A percentile compares a stretch with the other conserved stretches of the same genome.
Conservation (phyloP, 2,797 vertebrate species). For the Coranthus polyacanthus region DNA sequence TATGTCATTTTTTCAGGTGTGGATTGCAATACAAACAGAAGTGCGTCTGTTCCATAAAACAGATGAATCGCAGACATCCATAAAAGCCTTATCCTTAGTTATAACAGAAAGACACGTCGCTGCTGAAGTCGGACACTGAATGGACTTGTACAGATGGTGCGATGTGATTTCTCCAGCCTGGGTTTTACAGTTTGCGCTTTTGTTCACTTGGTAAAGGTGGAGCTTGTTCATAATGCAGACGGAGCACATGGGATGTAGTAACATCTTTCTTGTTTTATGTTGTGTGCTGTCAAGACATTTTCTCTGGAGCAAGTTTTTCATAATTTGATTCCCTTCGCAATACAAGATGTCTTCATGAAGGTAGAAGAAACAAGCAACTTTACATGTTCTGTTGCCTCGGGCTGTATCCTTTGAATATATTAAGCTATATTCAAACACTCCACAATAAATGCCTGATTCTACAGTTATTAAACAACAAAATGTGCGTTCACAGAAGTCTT, state of each 20-base stretch:
- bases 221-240: background rate
- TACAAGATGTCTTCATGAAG: constrained; percentile 1
- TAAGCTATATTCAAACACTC: background rate
- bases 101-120: no score
- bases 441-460: no score
- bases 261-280: background rate
- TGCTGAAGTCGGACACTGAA: no score
- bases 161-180: background rate
- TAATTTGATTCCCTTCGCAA: background rate
- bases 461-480: no score
- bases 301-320: background rate
- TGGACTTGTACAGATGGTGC: background rate
- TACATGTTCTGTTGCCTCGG: background rate
- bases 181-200: background rate
- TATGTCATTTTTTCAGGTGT: no score
- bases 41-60: no score
- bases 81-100: no score
- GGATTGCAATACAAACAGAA: no score
- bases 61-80: no score
- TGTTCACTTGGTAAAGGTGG: background rate
- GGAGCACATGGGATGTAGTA: background rate
- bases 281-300: constrained; percentile 1
- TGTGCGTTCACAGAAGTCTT: no score
- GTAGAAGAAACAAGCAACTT: background rate
- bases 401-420: background rate